Evolutionary conservation across 35 echinoderm and acorn worm genomes (phyloP).

Genomic region (Stichopus chloronotus): DNA sequence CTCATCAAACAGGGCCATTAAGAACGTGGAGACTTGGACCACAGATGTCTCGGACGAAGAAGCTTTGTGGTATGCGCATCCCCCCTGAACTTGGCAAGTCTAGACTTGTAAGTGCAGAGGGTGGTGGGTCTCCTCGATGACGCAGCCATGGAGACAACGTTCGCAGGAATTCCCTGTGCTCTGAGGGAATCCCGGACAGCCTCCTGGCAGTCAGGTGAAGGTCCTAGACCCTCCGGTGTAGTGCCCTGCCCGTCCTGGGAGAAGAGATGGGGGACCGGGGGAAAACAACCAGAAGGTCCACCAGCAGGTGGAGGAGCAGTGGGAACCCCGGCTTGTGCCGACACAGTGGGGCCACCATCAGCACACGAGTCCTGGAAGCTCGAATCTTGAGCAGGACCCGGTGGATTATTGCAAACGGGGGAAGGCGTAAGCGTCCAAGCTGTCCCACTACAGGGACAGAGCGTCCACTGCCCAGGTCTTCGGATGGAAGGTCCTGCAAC

Average conservation of each 20-base stretch:
- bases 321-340: not conserved
- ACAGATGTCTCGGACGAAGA: not conserved
- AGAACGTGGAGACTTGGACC: not conserved
- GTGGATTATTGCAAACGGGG: not conserved
- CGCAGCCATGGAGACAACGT: not conserved
- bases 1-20: not conserved
- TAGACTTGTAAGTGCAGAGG: not conserved
- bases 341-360: too few species aligned
- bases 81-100: not conserved
- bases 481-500: not conserved
- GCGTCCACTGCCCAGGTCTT: not conserved
- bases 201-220: not conserved
- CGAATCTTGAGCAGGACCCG: not conserved
- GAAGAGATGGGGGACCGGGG: not conserved
- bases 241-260: not conserved
- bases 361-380: not conserved
- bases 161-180: not conserved
- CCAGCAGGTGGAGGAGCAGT: slow-evolving; percentile 10
- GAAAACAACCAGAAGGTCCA: not conserved
- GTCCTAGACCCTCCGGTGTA: not conserved
- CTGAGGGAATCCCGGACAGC: not conserved
- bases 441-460: not conserved
- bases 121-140: not conserved
- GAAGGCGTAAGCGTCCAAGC: not conserved
- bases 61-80: not conserved